These are phyloP conservation scores for Sarotherodon lohbergeri DNA, from an alignment of 2,113 vertebrate genomes.

Conservation along the genomic window DNA sequence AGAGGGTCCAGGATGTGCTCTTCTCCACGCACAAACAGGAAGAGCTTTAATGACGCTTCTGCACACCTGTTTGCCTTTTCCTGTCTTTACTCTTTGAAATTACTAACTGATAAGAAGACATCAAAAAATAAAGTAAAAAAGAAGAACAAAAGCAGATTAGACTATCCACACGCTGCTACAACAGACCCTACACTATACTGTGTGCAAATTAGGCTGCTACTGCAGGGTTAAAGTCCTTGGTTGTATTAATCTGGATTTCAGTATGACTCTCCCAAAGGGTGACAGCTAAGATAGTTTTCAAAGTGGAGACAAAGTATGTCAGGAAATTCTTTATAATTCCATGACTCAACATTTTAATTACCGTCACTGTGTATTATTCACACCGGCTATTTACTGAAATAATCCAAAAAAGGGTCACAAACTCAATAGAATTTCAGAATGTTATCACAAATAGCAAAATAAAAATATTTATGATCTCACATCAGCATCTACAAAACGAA, in stretches of 20 bases:
- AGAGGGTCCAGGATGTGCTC: not conserved
- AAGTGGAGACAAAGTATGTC: not conserved
- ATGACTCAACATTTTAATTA: not conserved
- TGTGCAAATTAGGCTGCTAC: not conserved
- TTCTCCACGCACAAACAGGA: slow-evolving; percentile 8
- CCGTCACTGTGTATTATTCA: not conserved
- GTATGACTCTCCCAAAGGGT: not conserved
- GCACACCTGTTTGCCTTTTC: slow-evolving; percentile 26
- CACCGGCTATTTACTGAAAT: not conserved
- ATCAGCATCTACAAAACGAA: not conserved
- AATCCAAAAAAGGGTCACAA: not conserved
- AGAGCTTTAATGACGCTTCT: not conserved
- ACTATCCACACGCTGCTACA: not conserved
- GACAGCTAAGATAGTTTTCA: not conserved
- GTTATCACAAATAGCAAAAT: not conserved
- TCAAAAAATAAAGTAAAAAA: not conserved
- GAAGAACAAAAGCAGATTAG: not conserved
- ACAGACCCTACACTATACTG: not conserved
- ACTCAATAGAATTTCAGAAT: not conserved
- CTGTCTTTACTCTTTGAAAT: not conserved
- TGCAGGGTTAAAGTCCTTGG: not conserved
- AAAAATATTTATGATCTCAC: not conserved
- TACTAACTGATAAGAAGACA: not conserved
- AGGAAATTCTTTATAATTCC: not conserved
- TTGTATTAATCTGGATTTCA: not conserved